A percentile compares a stretch with the other conserved stretches of the same genome.
phyloP scores from a whole-genome alignment of 2,113 vertebrate genomes.

The Zingel zingel region DNA sequence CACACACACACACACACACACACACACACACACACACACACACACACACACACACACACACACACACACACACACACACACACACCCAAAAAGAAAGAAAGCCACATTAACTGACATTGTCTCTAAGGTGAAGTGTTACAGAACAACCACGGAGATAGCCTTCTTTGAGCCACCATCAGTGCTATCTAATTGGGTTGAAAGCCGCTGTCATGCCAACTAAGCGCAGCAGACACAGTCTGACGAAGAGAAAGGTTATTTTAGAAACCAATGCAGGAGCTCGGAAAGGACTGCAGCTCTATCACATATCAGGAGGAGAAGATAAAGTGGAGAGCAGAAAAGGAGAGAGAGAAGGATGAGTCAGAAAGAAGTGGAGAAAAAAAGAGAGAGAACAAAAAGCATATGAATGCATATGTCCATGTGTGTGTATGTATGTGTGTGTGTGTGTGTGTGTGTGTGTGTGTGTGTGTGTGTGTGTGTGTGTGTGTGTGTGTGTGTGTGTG shows the following conservation, averaged over 20 bases:
- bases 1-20: not conserved
- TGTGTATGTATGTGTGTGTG: not conserved
- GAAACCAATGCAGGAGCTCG: conserved; percentile 43
- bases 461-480: no score
- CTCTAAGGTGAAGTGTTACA: conserved; percentile 65
- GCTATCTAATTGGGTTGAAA: conserved; percentile 73
- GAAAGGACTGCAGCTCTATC: conserved; percentile 52
- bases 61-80: not conserved
- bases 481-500: no score
- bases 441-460: not conserved
- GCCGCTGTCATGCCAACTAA: conserved; percentile 71
- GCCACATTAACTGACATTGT: conserved; percentile 43
- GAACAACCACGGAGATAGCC: conserved; percentile 58
- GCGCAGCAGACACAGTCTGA: conserved; percentile 52
- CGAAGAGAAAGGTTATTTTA: conserved; percentile 62
- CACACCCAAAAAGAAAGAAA: conserved; percentile 5
- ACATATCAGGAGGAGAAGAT: conserved; percentile 42
- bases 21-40: not conserved
- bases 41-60: not conserved
- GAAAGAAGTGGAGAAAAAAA: not conserved
- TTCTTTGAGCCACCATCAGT: conserved; percentile 61
- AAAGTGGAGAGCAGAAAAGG: not conserved
- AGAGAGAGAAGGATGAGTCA: conserved; percentile 9
- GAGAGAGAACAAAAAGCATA: not conserved
- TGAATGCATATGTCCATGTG: not conserved